These are phyloP conservation scores for Anas platyrhynchos DNA, from an alignment of 2,113 vertebrate species.

Conservation along the genomic window DNA sequence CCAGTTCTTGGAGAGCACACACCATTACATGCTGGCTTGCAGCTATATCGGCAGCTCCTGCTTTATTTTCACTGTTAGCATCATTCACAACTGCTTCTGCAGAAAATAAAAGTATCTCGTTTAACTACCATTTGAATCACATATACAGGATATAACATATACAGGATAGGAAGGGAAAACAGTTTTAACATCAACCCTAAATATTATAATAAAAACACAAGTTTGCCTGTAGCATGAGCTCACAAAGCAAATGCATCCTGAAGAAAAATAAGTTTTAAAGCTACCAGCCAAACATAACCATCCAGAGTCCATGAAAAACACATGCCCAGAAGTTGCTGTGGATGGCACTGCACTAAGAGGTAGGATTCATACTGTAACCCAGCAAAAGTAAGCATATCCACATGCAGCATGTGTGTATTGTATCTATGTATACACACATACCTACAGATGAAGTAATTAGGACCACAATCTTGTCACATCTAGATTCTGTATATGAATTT, in stretches of 20 bases:
- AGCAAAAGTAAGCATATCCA: not conserved
- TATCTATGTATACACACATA: not conserved
- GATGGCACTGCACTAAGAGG: not conserved
- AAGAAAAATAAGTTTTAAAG: not conserved
- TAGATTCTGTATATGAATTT: not conserved
- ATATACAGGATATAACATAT: not conserved
- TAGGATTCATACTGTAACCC: not conserved
- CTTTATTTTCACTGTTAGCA: slow-evolving; percentile 91
- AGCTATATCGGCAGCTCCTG: slow-evolving; percentile 91
- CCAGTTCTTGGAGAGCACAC: slow-evolving; percentile 95
- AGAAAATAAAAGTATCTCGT: slow-evolving; percentile 8
- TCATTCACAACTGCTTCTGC: slow-evolving; percentile 96
- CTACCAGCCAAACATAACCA: not conserved
- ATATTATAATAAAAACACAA: not conserved
- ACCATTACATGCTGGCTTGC: slow-evolving; percentile 99
- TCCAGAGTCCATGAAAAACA: not conserved
- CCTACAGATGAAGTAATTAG: not conserved
- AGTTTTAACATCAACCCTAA: not conserved
- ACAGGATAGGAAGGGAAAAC: not conserved
- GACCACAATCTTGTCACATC: not conserved
- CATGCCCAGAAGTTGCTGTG: not conserved
- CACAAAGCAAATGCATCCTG: rapidly evolving
- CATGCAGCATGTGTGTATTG: not conserved
- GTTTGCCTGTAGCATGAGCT: not conserved
- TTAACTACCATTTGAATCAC: not conserved